phyloP scores from a whole-genome alignment of 2,797 vertebrate genomes.

The Sardinella longiceps region DNA sequence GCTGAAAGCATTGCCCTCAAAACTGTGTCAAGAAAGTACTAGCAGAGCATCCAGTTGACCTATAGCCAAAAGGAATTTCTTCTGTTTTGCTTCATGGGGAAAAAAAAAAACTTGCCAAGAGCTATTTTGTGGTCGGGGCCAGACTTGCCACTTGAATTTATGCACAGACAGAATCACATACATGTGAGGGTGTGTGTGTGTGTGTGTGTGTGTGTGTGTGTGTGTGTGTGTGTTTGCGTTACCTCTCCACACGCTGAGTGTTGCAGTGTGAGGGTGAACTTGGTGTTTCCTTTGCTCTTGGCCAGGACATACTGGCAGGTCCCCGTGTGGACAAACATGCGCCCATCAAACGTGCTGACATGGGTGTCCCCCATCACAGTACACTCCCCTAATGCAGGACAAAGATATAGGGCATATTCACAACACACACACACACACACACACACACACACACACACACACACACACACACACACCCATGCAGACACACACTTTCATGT shows the following conservation, averaged over 20 bases:
- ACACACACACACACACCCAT: background rate
- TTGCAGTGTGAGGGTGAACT: slow-evolving; percentile 90
- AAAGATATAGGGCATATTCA: no score
- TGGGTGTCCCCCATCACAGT: slow-evolving; percentile 90
- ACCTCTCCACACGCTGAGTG: slow-evolving; percentile 92
- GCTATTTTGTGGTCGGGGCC: no score
- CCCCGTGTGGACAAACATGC: slow-evolving; percentile 92
- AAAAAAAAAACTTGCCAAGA: no score
- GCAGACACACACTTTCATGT: background rate
- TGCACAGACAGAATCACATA: no score
- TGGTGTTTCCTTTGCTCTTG: slow-evolving; percentile 89
- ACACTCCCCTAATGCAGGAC: slow-evolving; percentile 81
- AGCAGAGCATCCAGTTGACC: no score
- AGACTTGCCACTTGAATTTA: no score
- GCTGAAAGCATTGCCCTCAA: no score
- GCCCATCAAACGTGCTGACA: slow-evolving; percentile 94
- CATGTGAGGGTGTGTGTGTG: no score
- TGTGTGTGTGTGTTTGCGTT: slow-evolving; percentile 48
- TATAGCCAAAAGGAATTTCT: no score
- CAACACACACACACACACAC: background rate
- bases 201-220: background rate
- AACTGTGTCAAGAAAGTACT: no score
- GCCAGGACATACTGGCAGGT: slow-evolving; percentile 92
- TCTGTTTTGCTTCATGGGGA: no score
- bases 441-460: slow-evolving; percentile 35